Evolutionary conservation across 2,888 invertebrate species (phyloP).

Genomic region (Lamellibrachia satsuma): DNA sequence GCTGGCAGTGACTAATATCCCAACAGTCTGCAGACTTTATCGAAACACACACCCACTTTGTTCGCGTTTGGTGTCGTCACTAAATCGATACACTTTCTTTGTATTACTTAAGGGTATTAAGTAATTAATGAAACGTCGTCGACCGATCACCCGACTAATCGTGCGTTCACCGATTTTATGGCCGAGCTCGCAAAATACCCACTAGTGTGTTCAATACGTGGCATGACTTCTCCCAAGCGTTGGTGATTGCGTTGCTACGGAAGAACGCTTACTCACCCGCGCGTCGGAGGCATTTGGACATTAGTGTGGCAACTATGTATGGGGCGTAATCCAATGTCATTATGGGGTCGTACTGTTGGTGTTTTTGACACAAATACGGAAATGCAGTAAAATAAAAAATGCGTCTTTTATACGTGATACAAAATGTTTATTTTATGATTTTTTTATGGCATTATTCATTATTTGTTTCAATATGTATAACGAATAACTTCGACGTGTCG

Average conservation of each 20-base stretch:
- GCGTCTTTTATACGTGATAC: too few relatives aligned
- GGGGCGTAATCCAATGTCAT: background rate
- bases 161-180: background rate
- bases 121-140: slow-evolving; percentile 1
- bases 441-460: too few relatives aligned
- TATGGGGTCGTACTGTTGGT: background rate
- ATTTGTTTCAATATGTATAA: too few relatives aligned
- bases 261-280: background rate
- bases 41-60: background rate
- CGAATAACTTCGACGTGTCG: too few relatives aligned
- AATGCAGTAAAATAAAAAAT: background rate
- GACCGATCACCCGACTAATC: background rate
- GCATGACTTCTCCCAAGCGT: background rate
- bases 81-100: slow-evolving; percentile 10
- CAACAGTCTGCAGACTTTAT: background rate
- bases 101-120: slow-evolving; percentile 1
- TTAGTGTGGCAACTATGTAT: background rate
- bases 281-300: background rate
- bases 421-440: too few relatives aligned
- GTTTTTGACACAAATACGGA: background rate
- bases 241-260: slow-evolving; percentile 2
- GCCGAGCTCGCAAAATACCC: slow-evolving; percentile 9
- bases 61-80: background rate
- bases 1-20: background rate
- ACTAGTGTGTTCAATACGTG: background rate